Evolutionary conservation across 2,888 invertebrate genomes (phyloP).

Genomic region (Thalpophila matura): DNA sequence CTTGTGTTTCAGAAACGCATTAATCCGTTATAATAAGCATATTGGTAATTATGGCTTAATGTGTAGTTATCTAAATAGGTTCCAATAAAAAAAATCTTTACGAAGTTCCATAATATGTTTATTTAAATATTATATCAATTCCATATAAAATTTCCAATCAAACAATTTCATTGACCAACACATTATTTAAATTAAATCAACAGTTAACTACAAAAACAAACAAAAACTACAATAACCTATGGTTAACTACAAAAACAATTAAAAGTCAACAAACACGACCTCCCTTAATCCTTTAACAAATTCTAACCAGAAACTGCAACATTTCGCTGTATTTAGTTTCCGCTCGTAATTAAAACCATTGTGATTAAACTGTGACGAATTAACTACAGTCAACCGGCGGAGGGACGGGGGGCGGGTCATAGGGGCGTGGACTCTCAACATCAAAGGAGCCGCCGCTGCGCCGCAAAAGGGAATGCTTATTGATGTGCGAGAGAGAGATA

Average conservation of each 20-base stretch:
- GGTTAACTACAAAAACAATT: slow-evolving; percentile 11
- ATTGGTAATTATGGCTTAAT: no score
- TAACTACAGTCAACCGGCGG: slow-evolving; percentile 77
- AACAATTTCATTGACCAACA: neutral
- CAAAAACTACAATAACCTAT: no score
- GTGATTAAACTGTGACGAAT: slow-evolving; percentile 89
- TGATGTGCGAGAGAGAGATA: slow-evolving; percentile 73
- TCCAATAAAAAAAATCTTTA: no score
- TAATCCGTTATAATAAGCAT: no score
- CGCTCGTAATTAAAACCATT: slow-evolving; percentile 87
- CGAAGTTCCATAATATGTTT: no score
- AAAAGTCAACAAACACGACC: slow-evolving; percentile 40
- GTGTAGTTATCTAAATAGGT: no score
- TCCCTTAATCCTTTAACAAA: slow-evolving; percentile 52
- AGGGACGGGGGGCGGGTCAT: slow-evolving; percentile 71
- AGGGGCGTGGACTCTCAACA: slow-evolving; percentile 82
- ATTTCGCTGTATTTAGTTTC: slow-evolving; percentile 76
- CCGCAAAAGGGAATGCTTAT: slow-evolving; percentile 81
- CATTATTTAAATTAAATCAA: neutral
- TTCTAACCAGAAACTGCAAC: slow-evolving; percentile 61
- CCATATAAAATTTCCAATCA: neutral
- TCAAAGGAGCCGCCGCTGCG: slow-evolving; percentile 86
- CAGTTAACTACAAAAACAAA: slow-evolving; percentile 11
- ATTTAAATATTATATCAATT: neutral
- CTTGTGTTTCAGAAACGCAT: no score